Percentiles rank a stretch among this genome's conserved stretches.
phyloP scores from a whole-genome alignment of 2,888 invertebrate genomes.

The Morpho deidamia region DNA sequence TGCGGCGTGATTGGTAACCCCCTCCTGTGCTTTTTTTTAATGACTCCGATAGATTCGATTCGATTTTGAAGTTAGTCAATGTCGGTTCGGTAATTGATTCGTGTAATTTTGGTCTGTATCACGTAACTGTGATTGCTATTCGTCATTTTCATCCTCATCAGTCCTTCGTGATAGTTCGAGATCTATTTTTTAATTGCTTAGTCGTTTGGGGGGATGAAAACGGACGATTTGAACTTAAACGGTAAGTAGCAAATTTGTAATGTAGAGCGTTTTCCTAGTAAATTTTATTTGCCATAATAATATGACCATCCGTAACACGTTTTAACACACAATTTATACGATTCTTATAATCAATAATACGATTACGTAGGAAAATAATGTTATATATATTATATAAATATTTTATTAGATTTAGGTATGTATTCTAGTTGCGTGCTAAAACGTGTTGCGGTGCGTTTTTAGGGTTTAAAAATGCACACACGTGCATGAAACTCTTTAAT shows the following conservation, averaged over 20 bases:
- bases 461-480: constrained; percentile 34
- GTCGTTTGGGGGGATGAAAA: constrained; percentile 1
- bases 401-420: constrained; percentile 50
- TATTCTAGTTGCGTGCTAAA: constrained; percentile 8
- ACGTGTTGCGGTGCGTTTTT: constrained; percentile 18
- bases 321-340: constrained; percentile 35
- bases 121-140: constrained; percentile 1
- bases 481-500: constrained; percentile 34
- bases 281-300: constrained; percentile 45
- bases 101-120: neutral
- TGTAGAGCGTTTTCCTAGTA: constrained; percentile 46
- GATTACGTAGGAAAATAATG: constrained; percentile 41
- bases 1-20: constrained; percentile 45
- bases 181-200: constrained; percentile 21
- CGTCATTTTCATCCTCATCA: constrained; percentile 10
- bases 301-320: constrained; percentile 36
- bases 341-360: constrained; percentile 30
- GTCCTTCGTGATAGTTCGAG: constrained; percentile 13
- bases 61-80: constrained; percentile 1
- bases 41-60: neutral
- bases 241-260: constrained; percentile 62
- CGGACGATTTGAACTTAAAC: constrained; percentile 24
- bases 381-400: constrained; percentile 44
- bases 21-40: constrained; percentile 28
- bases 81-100: constrained; percentile 13